Base-by-base conservation (phyloP, 2,888 invertebrate genomes). In the Tholera decimalis region DNA sequence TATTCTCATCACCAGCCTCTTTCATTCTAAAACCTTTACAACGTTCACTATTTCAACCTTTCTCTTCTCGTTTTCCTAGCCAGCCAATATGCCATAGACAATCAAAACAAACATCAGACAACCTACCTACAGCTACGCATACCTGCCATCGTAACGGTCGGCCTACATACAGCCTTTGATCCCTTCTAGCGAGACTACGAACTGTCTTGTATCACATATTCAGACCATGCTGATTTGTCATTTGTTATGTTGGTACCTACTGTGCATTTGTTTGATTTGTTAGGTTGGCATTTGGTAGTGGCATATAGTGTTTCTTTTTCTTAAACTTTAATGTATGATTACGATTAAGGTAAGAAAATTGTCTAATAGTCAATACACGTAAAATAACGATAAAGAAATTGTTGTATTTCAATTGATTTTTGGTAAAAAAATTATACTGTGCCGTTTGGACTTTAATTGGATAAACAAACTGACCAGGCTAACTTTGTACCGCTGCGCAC, bases 121-220 rank as follows among this genome's bases (percentile, higher is more conserved):
- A 22, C 37, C 22, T 55, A 49, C 35, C 24, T 22, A 55, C 64
- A 26, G 37, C 9, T 35, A 22, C 26, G 46, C 26, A 58, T 49
- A 57, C 50, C 43, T 54, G 30, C 75, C 79, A 67, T 77, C 60
- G 69, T 87, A 87, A 87, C 87, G 87, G 87, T 85, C 66, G 86
- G 39, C 86, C 85, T 72, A 87, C 79, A 83, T 83, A 83, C 66
- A 65, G 59, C 73, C 64, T 76, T 72, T 80, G 70, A 80, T 79
- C 82, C 84, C 79, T 81, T n/a, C 80, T 77, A 79, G 63, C 68
- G 47, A 82, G 72, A 68, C 55, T 28, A 64, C 66, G 80, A 84
- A 83, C 85, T 80, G 82, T 79, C 78, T 68, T 59, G 63, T 78
- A 74, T 77, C 79, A 73, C 58, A 65, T 46, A 71, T 73, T 59